Percentiles rank a stretch among this genome's conserved stretches.
Evolutionary conservation across 2,113 vertebrate species (phyloP).

Genomic region (Podilymbus podiceps): DNA sequence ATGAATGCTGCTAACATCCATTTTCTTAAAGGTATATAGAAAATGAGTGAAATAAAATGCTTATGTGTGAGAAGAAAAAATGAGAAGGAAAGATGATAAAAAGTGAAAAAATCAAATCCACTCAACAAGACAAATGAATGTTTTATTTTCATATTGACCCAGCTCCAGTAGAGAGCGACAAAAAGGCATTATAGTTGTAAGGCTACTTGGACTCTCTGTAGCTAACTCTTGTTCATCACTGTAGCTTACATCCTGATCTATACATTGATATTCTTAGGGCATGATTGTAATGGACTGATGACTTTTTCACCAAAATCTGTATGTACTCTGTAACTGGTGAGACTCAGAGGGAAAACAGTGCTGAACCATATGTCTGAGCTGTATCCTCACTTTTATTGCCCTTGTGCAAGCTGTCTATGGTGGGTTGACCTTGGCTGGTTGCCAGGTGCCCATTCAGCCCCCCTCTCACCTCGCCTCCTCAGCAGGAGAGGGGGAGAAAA

Average conservation of each 20-base stretch:
- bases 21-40: background rate
- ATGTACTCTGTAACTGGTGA: background rate
- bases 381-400: background rate
- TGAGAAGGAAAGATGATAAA: background rate
- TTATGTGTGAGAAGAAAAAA: background rate
- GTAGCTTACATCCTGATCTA: background rate
- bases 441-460: background rate
- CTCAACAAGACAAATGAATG: background rate
- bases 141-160: background rate
- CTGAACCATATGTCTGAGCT: background rate
- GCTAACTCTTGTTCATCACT: background rate
- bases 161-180: background rate
- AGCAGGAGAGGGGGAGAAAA: background rate
- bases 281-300: background rate
- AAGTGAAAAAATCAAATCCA: slow-evolving; percentile 1
- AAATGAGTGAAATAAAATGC: background rate
- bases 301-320: background rate
- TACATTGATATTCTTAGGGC: background rate
- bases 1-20: background rate
- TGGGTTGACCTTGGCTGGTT: background rate
- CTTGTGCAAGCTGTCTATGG: background rate
- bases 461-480: background rate
- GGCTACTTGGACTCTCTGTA: background rate
- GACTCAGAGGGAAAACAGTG: background rate
- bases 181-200: background rate